Evolutionary conservation across 2,113 vertebrate genomes (phyloP).

Genomic region (Aepyceros melampus): DNA sequence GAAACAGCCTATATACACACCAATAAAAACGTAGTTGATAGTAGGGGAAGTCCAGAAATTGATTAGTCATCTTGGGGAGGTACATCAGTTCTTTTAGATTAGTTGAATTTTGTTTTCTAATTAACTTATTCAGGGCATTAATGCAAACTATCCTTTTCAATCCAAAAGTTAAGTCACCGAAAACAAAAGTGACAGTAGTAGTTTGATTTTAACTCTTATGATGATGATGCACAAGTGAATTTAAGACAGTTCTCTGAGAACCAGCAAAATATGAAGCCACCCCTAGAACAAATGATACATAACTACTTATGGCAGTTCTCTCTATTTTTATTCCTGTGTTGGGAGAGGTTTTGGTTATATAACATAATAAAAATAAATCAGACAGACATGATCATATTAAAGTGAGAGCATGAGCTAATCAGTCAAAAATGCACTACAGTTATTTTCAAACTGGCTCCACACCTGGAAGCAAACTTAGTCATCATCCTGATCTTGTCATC

Average conservation of each 20-base stretch:
- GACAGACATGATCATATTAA: background rate
- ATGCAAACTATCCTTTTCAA: background rate
- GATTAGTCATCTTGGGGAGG: background rate
- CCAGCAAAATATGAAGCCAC: background rate
- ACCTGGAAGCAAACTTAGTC: constrained; percentile 8
- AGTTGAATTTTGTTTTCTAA: background rate
- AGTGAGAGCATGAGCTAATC: background rate
- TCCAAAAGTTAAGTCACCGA: background rate
- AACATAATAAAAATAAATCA: constrained; percentile 49
- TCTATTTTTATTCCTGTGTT: background rate
- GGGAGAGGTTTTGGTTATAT: background rate
- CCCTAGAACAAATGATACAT: background rate
- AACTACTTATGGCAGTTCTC: background rate
- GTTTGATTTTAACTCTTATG: background rate
- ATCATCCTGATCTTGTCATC: background rate
- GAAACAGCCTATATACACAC: background rate
- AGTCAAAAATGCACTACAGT: background rate
- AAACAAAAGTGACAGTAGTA: background rate
- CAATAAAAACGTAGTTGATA: background rate
- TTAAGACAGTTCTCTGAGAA: background rate
- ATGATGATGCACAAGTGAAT: background rate
- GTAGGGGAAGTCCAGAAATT: background rate
- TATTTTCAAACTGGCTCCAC: background rate
- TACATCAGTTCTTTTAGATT: background rate
- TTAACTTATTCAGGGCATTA: background rate